Evolutionary conservation across 2,797 vertebrate genomes (phyloP).

Genomic region (Vipera latastei): DNA sequence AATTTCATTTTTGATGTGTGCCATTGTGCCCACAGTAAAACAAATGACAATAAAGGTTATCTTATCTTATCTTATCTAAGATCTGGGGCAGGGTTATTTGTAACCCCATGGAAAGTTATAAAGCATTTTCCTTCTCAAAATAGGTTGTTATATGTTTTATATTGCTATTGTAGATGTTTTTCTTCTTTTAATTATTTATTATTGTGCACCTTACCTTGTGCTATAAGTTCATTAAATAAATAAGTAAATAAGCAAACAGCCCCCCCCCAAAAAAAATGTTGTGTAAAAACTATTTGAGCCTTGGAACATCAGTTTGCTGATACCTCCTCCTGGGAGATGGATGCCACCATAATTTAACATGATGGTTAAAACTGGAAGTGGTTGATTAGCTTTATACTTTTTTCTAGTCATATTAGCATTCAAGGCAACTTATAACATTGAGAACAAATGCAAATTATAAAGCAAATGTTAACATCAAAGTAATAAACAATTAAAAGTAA

Average conservation of each 20-base stretch:
- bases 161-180: not conserved
- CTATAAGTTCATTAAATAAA: not conserved
- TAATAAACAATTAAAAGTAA: too few relatives aligned
- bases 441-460: too few relatives aligned
- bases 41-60: too few relatives aligned
- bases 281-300: not conserved
- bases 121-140: not conserved
- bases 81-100: not conserved
- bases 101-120: not conserved
- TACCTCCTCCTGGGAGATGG: not conserved
- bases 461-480: too few relatives aligned
- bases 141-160: not conserved
- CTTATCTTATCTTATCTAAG: not conserved
- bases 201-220: not conserved
- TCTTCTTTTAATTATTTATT: not conserved
- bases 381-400: too few relatives aligned
- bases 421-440: too few relatives aligned
- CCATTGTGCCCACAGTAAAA: too few relatives aligned
- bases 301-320: not conserved
- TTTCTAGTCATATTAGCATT: too few relatives aligned
- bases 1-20: too few relatives aligned
- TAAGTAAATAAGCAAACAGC: not conserved
- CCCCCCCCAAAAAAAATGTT: not conserved
- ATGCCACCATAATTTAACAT: not conserved
- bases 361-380: not conserved